Conservation (phyloP, 2,797 vertebrate species). For the Mormyrus hasselquistii region DNA sequence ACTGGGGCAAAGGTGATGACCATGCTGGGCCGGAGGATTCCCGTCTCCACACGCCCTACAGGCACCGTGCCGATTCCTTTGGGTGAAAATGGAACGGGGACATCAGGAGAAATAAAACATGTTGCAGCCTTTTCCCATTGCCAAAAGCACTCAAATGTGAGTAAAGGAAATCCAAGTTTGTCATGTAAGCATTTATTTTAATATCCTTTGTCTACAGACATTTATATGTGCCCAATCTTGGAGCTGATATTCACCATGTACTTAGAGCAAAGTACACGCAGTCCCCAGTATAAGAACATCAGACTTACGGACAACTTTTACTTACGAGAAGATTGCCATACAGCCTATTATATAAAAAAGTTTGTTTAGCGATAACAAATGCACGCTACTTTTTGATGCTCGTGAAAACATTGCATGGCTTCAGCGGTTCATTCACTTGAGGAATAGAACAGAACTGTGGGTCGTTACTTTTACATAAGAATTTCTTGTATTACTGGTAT, state of each 20-base stretch:
- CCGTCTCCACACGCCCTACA: constrained; percentile 48
- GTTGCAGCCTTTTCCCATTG: neutral
- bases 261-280: neutral
- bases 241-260: neutral
- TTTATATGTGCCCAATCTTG: neutral
- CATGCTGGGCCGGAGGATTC: constrained; percentile 39
- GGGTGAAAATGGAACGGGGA: neutral
- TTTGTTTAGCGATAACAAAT: neutral
- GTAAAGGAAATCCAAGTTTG: neutral
- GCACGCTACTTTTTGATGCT: neutral
- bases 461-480: neutral
- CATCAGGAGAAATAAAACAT: neutral
- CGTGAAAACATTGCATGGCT: neutral
- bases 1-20: constrained; percentile 47
- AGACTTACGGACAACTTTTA: neutral
- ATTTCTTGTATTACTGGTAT: neutral
- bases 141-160: neutral
- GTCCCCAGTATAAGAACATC: neutral
- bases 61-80: constrained; percentile 51
- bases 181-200: neutral
- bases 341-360: neutral
- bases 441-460: neutral
- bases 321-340: neutral
- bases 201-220: neutral
- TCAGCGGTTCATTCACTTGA: neutral